Evolutionary conservation across 2,113 vertebrate species (phyloP).

Genomic region (Neotragus pygmaeus): DNA sequence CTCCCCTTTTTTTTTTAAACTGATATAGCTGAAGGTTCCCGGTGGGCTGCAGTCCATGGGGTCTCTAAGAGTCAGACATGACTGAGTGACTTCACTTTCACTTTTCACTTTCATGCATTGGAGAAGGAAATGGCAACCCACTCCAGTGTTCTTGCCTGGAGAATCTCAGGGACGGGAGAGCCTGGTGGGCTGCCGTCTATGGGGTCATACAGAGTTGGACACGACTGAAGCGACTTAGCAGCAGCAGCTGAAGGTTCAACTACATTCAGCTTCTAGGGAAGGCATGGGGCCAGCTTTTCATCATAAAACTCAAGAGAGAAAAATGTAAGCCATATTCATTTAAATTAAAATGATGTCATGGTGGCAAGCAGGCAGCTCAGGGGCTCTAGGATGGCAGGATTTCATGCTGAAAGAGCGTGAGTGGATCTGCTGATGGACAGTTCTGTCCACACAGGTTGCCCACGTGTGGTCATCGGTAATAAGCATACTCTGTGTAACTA

Average conservation of each 20-base stretch:
- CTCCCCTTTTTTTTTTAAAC: not conserved
- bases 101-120: no score
- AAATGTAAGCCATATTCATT: not conserved
- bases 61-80: no score
- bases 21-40: not conserved
- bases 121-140: no score
- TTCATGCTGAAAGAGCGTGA: not conserved
- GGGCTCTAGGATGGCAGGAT: not conserved
- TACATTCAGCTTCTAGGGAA: not conserved
- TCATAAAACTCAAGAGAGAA: not conserved
- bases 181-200: no score
- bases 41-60: no score
- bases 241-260: not conserved
- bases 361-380: no score
- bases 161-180: no score
- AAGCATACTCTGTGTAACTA: not conserved
- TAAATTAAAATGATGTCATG: not conserved
- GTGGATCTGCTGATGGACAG: not conserved
- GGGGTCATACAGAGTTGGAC: no score
- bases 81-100: no score
- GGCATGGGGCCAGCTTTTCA: not conserved
- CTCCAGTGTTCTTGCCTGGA: no score
- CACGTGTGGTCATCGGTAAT: fast-evolving
- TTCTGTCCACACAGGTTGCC: not conserved
- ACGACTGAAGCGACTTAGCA: no score